phyloP scores from a whole-genome alignment of 2,888 invertebrate species.

The Cyrtodaria siliqua region DNA sequence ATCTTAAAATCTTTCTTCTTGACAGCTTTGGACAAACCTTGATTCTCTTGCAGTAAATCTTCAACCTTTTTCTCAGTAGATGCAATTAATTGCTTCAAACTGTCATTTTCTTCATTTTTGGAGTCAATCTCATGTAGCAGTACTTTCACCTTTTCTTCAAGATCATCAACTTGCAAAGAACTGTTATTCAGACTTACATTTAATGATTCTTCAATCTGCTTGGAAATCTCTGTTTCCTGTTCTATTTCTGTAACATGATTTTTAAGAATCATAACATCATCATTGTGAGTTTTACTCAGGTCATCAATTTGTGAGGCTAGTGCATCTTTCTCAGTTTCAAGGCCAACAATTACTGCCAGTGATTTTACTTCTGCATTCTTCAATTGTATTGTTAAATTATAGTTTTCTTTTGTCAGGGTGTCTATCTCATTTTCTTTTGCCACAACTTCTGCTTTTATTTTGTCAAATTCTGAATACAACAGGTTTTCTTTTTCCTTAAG shows the following conservation, averaged over 20 bases:
- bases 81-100: background rate
- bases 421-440: slow-evolving; percentile 18
- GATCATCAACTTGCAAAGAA: slow-evolving; percentile 6
- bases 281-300: slow-evolving; percentile 8
- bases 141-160: slow-evolving; percentile 12
- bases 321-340: slow-evolving; percentile 60
- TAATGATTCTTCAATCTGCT: background rate
- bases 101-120: slow-evolving; percentile 2
- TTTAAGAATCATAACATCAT: background rate
- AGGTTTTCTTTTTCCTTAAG: background rate
- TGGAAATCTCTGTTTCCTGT: slow-evolving; percentile 1
- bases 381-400: slow-evolving; percentile 40
- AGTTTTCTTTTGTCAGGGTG: slow-evolving; percentile 24
- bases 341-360: slow-evolving; percentile 44
- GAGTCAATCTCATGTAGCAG: background rate
- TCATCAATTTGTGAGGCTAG: slow-evolving; percentile 39
- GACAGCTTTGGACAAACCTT: no score
- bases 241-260: slow-evolving; percentile 1
- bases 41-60: slow-evolving; percentile 1
- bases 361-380: slow-evolving; percentile 60
- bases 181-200: slow-evolving; percentile 10
- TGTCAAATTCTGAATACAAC: background rate
- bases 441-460: slow-evolving; percentile 9
- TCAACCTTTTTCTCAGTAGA: slow-evolving; percentile 2
- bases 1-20: background rate